Evolutionary conservation across 2,888 invertebrate genomes (phyloP), one percentile per base, ranked within the genome.

Genomic region (Spodoptera exigua): DNA sequence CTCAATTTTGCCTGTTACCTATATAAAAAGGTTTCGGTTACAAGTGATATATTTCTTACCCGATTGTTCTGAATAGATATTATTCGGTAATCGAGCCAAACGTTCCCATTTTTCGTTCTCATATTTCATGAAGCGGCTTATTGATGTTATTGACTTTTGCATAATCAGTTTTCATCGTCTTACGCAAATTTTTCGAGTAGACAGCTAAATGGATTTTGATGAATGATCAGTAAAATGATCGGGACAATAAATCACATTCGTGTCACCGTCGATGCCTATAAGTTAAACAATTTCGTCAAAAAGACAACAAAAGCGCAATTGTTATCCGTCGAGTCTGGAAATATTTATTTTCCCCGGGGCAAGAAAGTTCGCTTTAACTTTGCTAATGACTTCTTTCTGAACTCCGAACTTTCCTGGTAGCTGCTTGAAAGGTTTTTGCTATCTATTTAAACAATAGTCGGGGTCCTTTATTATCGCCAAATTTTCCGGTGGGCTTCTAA

Each of bases 351-450:
- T 88, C 87, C 86, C 85, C 56, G 75, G 74, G 80, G 86, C 81
- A 78, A 79, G 80, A 83, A 88, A 90, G 83, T 91, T 89, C 82
- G 79, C 79, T 80, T 74, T 80, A 91, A 91, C 87, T 92, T 89
- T 68, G 82, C 88, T 93, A 93, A 92, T 91, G 91, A 92, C 91
- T 91, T 90, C 89, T 92, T 92, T 92, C 87, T 84, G 79, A 86
- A 87, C 84, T 84, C 77, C 79, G 79, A 89, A 92, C 88, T 91
- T 91, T 82, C 78, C 81, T 81, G 79, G 79, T 76, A 83, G 86
- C 83, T 80, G 83, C 86, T 89, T 81, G 83, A 84, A 86, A 86
- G 86, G 86, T 87, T 88, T 83, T 85, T 84, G 84, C 86, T 89
- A 87, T 89, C 87, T 87, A 80, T 87, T 89, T 85, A 88, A 87